Evolutionary conservation across 2,113 vertebrate genomes (phyloP).

Genomic region (Rhinopomastus cyanomelas): DNA sequence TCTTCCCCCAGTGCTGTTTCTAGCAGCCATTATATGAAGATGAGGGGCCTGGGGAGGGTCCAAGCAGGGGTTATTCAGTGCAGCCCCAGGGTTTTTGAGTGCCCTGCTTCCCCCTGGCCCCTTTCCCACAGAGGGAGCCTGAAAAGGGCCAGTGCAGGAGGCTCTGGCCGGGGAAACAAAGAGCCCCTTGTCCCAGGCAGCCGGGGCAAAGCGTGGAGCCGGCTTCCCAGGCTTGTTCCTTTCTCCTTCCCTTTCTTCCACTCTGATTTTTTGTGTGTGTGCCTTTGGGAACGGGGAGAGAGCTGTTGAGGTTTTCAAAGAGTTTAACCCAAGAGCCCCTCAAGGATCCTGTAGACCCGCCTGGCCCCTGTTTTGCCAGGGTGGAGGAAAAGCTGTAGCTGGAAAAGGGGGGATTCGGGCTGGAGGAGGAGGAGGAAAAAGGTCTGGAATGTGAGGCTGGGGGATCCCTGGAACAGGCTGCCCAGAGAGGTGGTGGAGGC

Average conservation of each 20-base stretch:
- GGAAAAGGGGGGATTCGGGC: no score
- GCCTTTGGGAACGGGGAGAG: background rate
- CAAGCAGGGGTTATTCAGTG: background rate
- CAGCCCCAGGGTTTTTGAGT: background rate
- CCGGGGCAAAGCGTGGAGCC: conserved; percentile 32
- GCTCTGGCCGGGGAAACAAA: conserved; percentile 59
- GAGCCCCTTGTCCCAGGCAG: conserved; percentile 39
- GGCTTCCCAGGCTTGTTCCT: conserved; percentile 47
- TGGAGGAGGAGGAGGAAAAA: no score
- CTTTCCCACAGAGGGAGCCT: conserved; percentile 45
- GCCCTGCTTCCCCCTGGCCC: conserved; percentile 26
- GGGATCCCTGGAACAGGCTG: no score
- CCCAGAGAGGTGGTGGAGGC: no score
- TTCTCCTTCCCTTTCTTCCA: conserved; percentile 42
- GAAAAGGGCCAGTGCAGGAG: conserved; percentile 49
- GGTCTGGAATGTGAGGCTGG: no score
- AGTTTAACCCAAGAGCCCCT: conserved; percentile 28
- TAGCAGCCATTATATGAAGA: background rate
- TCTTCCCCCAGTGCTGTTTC: background rate
- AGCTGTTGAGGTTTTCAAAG: background rate
- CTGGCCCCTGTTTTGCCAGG: background rate
- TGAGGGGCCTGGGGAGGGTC: background rate
- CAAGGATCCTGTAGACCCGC: background rate
- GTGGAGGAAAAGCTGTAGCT: background rate
- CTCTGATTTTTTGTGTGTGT: background rate